Evolutionary conservation across 1,140 invertebrate genomes (phyloP).

Genomic region (Odontomachus brunneus): DNA sequence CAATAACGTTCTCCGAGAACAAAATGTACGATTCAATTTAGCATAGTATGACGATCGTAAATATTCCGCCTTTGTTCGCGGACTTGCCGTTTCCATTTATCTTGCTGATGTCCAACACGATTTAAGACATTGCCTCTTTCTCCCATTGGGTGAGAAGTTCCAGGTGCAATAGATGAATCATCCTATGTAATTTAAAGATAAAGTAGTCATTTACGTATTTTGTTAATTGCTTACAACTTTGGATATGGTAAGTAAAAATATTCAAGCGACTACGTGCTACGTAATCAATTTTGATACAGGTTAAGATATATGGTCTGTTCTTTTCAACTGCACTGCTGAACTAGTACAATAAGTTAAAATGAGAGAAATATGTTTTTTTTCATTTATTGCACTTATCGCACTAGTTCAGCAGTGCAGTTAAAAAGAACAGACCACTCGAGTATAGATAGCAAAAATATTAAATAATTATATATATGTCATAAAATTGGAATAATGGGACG

Average conservation of each 20-base stretch:
- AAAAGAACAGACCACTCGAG: too few species aligned
- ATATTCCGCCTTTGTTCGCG: constrained; percentile 98
- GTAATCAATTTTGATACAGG: too few species aligned
- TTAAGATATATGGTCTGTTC: too few species aligned
- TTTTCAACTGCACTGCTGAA: too few species aligned
- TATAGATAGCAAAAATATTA: too few species aligned
- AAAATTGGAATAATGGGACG: too few species aligned
- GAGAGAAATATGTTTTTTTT: too few species aligned
- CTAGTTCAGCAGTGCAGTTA: too few species aligned
- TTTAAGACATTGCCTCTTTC: constrained; percentile 95
- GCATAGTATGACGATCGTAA: constrained; percentile 98
- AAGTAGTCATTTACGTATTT: background rate
- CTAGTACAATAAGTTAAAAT: too few species aligned
- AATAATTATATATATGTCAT: too few species aligned
- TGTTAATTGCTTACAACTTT: constrained; percentile 8
- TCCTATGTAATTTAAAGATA: constrained; percentile 84
- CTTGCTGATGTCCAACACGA: constrained; percentile 97
- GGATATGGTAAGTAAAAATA: background rate
- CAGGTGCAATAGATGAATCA: constrained; percentile 86
- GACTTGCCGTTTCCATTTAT: constrained; percentile 98
- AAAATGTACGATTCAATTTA: constrained; percentile 90
- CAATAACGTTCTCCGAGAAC: constrained; percentile 35
- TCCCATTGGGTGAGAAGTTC: constrained; percentile 90
- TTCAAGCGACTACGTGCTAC: too few species aligned
- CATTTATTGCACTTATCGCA: too few species aligned